phyloP scores from a whole-genome alignment of 2,888 invertebrate species.

The Brenthis hecate region DNA sequence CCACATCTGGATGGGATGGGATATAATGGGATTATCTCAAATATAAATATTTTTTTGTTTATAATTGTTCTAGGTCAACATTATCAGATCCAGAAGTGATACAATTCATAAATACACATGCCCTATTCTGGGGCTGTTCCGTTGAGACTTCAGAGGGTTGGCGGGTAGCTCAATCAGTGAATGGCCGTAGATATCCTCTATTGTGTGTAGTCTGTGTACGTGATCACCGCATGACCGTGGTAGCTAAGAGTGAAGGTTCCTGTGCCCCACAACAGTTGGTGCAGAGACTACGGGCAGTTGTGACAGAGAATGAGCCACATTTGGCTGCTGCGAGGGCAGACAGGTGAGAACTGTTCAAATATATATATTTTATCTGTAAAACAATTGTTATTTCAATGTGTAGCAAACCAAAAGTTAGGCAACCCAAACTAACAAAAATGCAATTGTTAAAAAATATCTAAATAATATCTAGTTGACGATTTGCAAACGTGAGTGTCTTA shows the following conservation, averaged over 20 bases:
- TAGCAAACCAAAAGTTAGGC: too few relatives aligned
- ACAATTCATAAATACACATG: constrained; percentile 90
- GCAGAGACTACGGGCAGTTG: constrained; percentile 87
- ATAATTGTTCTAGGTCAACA: constrained; percentile 81
- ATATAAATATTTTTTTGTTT: background rate
- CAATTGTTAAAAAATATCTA: too few relatives aligned
- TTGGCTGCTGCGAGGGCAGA: constrained; percentile 93
- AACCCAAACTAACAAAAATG: too few relatives aligned
- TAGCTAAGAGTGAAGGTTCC: constrained; percentile 94
- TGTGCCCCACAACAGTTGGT: constrained; percentile 88
- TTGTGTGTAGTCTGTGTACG: constrained; percentile 94
- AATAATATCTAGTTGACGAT: too few relatives aligned
- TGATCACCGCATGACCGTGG: constrained; percentile 96
- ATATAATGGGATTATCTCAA: background rate
- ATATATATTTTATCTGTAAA: too few relatives aligned
- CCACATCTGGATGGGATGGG: too few relatives aligned
- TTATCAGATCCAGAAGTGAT: constrained; percentile 88
- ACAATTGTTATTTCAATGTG: too few relatives aligned
- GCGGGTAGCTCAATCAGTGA: constrained; percentile 93
- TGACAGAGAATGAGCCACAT: constrained; percentile 93
- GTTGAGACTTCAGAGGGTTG: constrained; percentile 95
- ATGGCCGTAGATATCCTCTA: constrained; percentile 91
- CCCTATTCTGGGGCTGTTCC: constrained; percentile 97
- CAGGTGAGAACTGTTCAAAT: constrained; percentile 74
- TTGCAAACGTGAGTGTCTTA: too few relatives aligned